Evolutionary conservation across 1,140 invertebrate species (phyloP), one percentile per base, ranked within the genome.

Genomic region (Nasonia vitripennis): DNA sequence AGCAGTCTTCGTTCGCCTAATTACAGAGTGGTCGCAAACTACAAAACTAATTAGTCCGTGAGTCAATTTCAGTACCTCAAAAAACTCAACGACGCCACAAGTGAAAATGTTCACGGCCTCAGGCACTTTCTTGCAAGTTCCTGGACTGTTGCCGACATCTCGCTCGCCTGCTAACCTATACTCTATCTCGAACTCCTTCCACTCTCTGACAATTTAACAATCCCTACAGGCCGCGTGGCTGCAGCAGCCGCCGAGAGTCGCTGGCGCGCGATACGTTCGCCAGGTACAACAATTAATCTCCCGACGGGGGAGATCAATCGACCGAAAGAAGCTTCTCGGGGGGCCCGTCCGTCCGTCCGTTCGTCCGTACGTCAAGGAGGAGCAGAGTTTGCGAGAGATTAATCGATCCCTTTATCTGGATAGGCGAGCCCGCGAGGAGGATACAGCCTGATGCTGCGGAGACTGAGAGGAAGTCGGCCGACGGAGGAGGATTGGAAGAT

Each of bases 361-460:
- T 37, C 82, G 37, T 62, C 3, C 17, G 17, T 62, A 37, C 27
- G 41, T 67, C 31, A 71, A 70, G 27, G 75, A 78, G 55, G 87
- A 87, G 87, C 87, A 31, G 87, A 87, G 87, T 87, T 86, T 87
- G 83, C 67, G 80, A 31, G 83, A 89, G 89, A 90, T 90, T 90
- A 90, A 90, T 89, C 87, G 88, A 89, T 89, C 86, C 87, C 88
- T 88, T 88, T 87, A 87, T 88, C 87, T 87, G 84, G 83, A 86
- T 75, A 87, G 88, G 87, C 83, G 87, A 71, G 80, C 81, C n/a
- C 55, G 45, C 70, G 45, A 34, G 75, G 10, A 14, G 14, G 77
- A 77, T 17, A 9, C 27, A 31, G 73, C n/a, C 14, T 48, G 34
- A 70, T 62, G 37, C 3, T 55, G n/a, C 27, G 27, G 45, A n/a